Evolutionary conservation across 2,888 invertebrate species (phyloP).

Genomic region (Stenodera caucasica): DNA sequence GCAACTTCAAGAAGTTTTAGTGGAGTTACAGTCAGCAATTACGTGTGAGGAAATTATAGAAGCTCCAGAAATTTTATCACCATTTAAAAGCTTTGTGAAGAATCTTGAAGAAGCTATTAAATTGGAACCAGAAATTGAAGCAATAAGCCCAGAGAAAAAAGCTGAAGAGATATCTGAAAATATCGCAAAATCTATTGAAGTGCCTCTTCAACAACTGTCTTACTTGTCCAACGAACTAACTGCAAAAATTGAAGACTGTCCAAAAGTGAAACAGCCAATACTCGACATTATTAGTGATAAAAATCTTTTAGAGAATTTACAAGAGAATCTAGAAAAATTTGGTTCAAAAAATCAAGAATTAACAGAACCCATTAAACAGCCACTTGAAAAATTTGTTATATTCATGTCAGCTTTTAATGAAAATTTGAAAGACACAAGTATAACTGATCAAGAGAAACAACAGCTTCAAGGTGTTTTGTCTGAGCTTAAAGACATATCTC

Average conservation of each 20-base stretch:
- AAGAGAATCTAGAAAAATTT: slow-evolving; percentile 7
- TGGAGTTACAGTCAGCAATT: not conserved
- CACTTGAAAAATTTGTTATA: slow-evolving; percentile 21
- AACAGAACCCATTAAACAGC: slow-evolving; percentile 23
- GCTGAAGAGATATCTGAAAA: not conserved
- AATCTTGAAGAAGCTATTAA: slow-evolving; percentile 29
- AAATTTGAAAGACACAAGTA: slow-evolving; percentile 9
- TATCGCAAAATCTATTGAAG: not conserved
- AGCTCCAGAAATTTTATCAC: slow-evolving; percentile 17
- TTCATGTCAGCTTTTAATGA: slow-evolving; percentile 13
- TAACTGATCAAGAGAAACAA: slow-evolving; percentile 17
- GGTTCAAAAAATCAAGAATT: slow-evolving; percentile 2
- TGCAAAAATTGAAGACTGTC: slow-evolving; percentile 7
- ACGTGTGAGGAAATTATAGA: not conserved
- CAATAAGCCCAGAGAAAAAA: not conserved
- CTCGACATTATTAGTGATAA: not conserved
- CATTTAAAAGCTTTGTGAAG: slow-evolving; percentile 35
- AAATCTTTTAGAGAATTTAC: slow-evolving; percentile 10
- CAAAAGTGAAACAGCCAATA: slow-evolving; percentile 6
- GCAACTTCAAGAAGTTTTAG: slow-evolving; percentile 13
- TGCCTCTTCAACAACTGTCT: not conserved
- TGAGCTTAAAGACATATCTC: slow-evolving; percentile 10
- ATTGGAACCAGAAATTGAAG: not conserved
- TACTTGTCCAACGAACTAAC: not conserved
- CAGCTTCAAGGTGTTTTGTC: slow-evolving; percentile 12